Evolutionary conservation across 2,888 invertebrate genomes (phyloP), one percentile per base, ranked within the genome.

Genomic region (Heterodera filipjevi): DNA sequence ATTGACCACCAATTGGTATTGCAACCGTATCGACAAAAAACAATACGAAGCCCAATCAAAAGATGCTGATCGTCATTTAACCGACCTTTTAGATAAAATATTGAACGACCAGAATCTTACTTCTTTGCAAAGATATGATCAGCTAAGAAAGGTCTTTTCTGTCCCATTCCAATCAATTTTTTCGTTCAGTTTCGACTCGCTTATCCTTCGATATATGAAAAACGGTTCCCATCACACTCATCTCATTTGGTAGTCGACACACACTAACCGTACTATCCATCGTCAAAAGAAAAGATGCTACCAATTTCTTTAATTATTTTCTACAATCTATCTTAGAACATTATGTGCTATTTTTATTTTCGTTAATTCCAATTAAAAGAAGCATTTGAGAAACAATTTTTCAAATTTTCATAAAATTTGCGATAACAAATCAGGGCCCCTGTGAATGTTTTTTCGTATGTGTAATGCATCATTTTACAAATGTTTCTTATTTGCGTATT

Each of bases 41-140:
- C 30, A 39, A 44, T 74, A 74, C 16, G 49, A 74, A n/a, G 64
- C 39, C 35, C 74, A 74, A 49, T 74, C 74, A n/a, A 74, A 74
- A n/a, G n/a, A 35, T 10, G 19, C 66, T n/a, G 74, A 74, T 27
- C 74, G 35, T 0, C 74, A 74, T 49, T 30, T 74, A 14, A 12
- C 27, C 35, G 35, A n/a, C n/a, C 44, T 74, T 35, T 30, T 74
- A 1, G 74, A 74, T 22, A 33, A 59, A 16, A 49, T 74, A 53
- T 14, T 49, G 33, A 30, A 35, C 35, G 16, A 74, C n/a, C n/a
- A 74, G 27, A 49, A 74, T 49, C 39, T 53, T n/a, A 53, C 14
- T 49, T 27, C 22, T 3, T n/a, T 30, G 27, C 64, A 74, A 22
- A 49, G 30, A 30, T 59, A 27, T 6, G 74, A 74, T 33, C 39